phyloP scores from a whole-genome alignment of 1,140 invertebrate genomes.

The Drosophila lacertosa region DNA sequence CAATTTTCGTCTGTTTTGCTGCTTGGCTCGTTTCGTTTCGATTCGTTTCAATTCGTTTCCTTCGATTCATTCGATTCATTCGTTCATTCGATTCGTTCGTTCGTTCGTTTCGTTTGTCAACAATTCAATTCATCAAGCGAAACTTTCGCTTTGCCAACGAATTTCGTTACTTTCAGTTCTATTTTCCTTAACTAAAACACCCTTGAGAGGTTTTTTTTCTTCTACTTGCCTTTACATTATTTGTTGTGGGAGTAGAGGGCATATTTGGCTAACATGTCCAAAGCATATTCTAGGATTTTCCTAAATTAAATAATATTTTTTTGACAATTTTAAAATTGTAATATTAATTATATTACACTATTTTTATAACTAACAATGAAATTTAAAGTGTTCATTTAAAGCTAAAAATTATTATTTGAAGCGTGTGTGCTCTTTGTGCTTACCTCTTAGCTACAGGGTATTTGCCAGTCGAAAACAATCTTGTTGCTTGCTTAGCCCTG shows the following conservation, averaged over 20 bases:
- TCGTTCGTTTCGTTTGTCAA: slow-evolving; percentile 73
- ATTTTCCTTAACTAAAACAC: slow-evolving; percentile 80
- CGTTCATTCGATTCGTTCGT: slow-evolving; percentile 34
- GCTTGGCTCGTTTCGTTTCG: slow-evolving; percentile 47
- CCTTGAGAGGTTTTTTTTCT: slow-evolving; percentile 67
- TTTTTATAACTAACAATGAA: too few relatives aligned
- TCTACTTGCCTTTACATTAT: too few relatives aligned
- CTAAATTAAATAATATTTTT: too few relatives aligned
- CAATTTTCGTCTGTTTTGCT: slow-evolving; percentile 77
- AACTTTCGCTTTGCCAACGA: slow-evolving; percentile 58
- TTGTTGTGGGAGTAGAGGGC: background rate
- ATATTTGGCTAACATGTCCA: background rate
- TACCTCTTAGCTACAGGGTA: background rate
- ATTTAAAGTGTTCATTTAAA: too few relatives aligned
- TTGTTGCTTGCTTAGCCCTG: background rate
- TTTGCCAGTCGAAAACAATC: too few relatives aligned
- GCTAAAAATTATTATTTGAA: too few relatives aligned
- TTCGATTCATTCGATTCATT: slow-evolving; percentile 43
- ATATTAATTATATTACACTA: too few relatives aligned
- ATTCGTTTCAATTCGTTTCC: slow-evolving; percentile 32
- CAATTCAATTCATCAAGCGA: slow-evolving; percentile 80
- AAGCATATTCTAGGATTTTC: too few relatives aligned
- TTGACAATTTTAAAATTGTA: too few relatives aligned
- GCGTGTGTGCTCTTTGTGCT: too few relatives aligned
- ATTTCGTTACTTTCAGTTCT: slow-evolving; percentile 74